Evolutionary conservation across 2,797 vertebrate genomes (phyloP), one percentile per base, ranked within the genome.

Genomic region (Sphenodon punctatus): DNA sequence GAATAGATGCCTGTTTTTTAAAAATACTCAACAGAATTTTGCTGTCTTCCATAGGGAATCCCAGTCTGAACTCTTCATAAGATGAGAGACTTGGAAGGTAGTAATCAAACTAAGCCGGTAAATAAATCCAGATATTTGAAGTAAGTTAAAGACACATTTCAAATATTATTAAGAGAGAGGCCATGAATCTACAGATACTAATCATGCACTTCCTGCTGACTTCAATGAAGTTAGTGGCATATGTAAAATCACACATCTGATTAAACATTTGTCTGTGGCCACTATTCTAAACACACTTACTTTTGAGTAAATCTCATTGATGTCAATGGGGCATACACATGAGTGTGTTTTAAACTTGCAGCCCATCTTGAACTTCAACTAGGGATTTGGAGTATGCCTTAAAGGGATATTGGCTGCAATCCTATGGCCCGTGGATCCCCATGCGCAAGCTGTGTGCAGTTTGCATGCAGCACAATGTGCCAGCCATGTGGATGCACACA

Each of bases 391-490:
- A 63, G 70, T 89, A 39, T 77, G 75, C 72, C 45, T 85, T 89
- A 82, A 82, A 77, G 32, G 67, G 78, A 42, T 60, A 48, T 58
- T n/a, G n/a, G n/a, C n/a, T n/a, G n/a, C n/a, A n/a, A n/a, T n/a
- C n/a, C n/a, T n/a, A n/a, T n/a, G n/a, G n/a, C n/a, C n/a, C n/a
- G n/a, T n/a, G n/a, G n/a, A n/a, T n/a, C n/a, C n/a, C n/a, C n/a
- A n/a, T n/a, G n/a, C n/a, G n/a, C n/a, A n/a, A n/a, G n/a, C n/a
- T n/a, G n/a, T n/a, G n/a, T n/a, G n/a, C n/a, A n/a, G n/a, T n/a
- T n/a, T n/a, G n/a, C n/a, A n/a, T n/a, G n/a, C n/a, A n/a, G n/a
- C n/a, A n/a, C n/a, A n/a, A n/a, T n/a, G n/a, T n/a, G n/a, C n/a
- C n/a, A n/a, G n/a, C n/a, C n/a, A n/a, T n/a, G n/a, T n/a, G n/a